Evolutionary conservation across 1,140 invertebrate genomes (phyloP), one percentile per base, ranked within the genome.

Genomic region (Cepaea nemoralis): DNA sequence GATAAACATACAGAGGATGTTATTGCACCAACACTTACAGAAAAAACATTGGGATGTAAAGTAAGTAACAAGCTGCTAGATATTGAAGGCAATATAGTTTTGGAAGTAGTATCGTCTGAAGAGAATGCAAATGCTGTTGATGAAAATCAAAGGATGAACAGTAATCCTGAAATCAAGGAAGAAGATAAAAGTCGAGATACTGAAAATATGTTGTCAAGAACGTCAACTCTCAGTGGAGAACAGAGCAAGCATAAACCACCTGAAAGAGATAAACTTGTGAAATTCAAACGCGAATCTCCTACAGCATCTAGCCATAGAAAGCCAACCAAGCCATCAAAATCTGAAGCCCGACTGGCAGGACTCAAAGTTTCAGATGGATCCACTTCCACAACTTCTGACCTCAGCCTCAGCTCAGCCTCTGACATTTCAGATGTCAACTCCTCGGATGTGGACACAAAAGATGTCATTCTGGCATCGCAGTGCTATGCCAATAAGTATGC

Each of bases 341-440:
- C 77, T n/a, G 37, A 78, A 55, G 33, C 35, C 37, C 59, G 77
- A 50, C 39, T 59, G 40, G 70, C 27, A 42, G 55, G n/a, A 12
- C 48, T 73, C 22, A 31, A 77, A 66, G 74, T 78, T 71, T 79
- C 83, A 69, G 27, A 77, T 78, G 50, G 81, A 66, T 55, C 37
- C 59, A 69, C 78, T 33, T 80, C 80, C 71, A 77, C 70, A 63
- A 63, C 76, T 19, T 50, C 76, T 39, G 40, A 42, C 31, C 14
- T 48, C 27, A 48, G 31, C 8, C 45, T 70, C 22, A 70, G 45
- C 31, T 76, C 71, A 55, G 63, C 63, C 71, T 66, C 37, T 74
- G 71, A 74, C 27, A 45, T 74, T 24, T 45, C 71, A 27, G 71
- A 74, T 45, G 42, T 48, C 42, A 42, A 42, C 37, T 70, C 69